Conservation (phyloP, 2,888 invertebrate genomes). For the Syrista parreyssii region DNA sequence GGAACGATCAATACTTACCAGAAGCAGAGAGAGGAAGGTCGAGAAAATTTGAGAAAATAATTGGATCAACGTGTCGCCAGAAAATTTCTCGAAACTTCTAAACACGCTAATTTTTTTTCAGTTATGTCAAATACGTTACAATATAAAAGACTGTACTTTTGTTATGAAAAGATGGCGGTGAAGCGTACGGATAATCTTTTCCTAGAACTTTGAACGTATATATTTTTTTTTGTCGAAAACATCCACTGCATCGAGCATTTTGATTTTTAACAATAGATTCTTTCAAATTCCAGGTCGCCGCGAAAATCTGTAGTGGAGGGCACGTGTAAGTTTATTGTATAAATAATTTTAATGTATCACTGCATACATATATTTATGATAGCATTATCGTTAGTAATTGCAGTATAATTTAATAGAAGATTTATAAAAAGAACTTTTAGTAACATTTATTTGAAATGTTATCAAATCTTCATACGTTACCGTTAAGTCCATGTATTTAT, state of each 20-base stretch:
- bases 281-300: slow-evolving; percentile 45
- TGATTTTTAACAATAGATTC: not conserved
- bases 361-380: not conserved
- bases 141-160: not conserved
- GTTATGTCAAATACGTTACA: not conserved
- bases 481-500: not conserved
- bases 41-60: not conserved
- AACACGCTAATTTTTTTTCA: not conserved
- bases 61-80: not conserved
- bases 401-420: not conserved
- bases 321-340: slow-evolving; percentile 48
- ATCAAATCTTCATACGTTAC: not conserved
- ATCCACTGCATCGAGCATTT: not conserved
- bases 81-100: not conserved
- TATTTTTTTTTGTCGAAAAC: not conserved
- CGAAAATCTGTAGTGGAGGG: slow-evolving; percentile 57
- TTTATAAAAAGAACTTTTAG: too few species aligned
- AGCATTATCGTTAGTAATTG: not conserved
- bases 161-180: not conserved
- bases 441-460: too few species aligned
- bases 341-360: not conserved
- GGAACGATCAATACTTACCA: not conserved
- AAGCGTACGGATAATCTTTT: not conserved
- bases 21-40: not conserved
- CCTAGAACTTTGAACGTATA: not conserved